Conservation (phyloP, 1,140 invertebrate species). For the Ganaspis sp. region DNA sequence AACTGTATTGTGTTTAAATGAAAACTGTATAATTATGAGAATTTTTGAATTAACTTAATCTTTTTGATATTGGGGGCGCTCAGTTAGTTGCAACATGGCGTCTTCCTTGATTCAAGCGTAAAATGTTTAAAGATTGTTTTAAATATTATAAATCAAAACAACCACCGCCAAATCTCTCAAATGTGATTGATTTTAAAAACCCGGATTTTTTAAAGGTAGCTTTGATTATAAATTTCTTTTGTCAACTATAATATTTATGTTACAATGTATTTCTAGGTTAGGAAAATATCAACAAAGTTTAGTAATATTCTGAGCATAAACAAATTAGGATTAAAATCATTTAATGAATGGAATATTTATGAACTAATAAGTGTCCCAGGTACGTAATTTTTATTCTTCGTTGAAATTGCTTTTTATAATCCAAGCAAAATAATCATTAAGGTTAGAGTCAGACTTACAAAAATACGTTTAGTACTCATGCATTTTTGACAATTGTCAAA, state of each 20-base stretch:
- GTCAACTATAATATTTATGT: background rate
- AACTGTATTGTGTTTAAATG: too few species aligned
- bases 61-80: too few species aligned
- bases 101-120: slow-evolving; percentile 34
- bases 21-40: too few species aligned
- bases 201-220: slow-evolving; percentile 48
- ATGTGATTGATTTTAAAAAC: slow-evolving; percentile 76
- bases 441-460: too few species aligned
- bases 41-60: too few species aligned
- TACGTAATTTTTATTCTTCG: slow-evolving; percentile 43
- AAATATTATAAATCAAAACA: slow-evolving; percentile 80
- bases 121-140: slow-evolving; percentile 78
- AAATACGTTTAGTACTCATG: too few species aligned
- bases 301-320: slow-evolving; percentile 43
- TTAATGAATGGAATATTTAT: slow-evolving; percentile 78
- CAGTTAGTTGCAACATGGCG: background rate
- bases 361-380: slow-evolving; percentile 78
- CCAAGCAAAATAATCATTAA: too few species aligned
- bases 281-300: slow-evolving; percentile 39
- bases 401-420: too few species aligned
- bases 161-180: slow-evolving; percentile 71
- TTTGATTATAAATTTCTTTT: slow-evolving; percentile 7
- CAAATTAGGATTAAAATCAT: slow-evolving; percentile 74
- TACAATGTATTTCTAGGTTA: slow-evolving; percentile 66
- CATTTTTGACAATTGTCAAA: background rate